phyloP scores from a whole-genome alignment of 2,113 vertebrate species.

The Dipodomys stephensi region DNA sequence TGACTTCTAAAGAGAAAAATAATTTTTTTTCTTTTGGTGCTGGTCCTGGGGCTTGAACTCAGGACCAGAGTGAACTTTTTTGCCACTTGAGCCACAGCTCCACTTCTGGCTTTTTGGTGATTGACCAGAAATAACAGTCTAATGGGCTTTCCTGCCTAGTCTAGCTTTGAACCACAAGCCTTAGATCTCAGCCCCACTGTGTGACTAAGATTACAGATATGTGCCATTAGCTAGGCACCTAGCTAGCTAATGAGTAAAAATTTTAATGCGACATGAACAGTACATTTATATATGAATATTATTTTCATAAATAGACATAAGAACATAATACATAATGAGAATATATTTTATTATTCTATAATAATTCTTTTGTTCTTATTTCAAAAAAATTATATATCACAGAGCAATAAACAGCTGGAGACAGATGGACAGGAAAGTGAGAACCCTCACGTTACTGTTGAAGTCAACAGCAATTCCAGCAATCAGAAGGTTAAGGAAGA shows the following conservation, averaged over 20 bases:
- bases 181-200: too few relatives aligned
- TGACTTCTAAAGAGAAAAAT: too few relatives aligned
- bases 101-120: too few relatives aligned
- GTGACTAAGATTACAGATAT: neutral
- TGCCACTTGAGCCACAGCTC: too few relatives aligned
- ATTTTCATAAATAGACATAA: neutral
- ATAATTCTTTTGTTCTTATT: neutral
- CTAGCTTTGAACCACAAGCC: too few relatives aligned
- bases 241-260: neutral
- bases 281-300: neutral
- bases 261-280: constrained; percentile 15
- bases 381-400: neutral
- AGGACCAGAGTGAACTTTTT: too few relatives aligned
- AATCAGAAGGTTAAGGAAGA: too few relatives aligned
- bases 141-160: too few relatives aligned
- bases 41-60: too few relatives aligned
- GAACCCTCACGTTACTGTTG: neutral
- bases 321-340: neutral
- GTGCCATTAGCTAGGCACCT: neutral
- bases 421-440: neutral
- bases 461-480: too few relatives aligned
- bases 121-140: too few relatives aligned
- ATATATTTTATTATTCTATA: neutral
- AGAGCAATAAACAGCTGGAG: neutral
- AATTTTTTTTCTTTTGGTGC: too few relatives aligned